A percentile compares a stretch with the other conserved stretches of the same genome.
Conservation (phyloP, 1,140 invertebrate genomes). For the Rhyzopertha dominica region DNA sequence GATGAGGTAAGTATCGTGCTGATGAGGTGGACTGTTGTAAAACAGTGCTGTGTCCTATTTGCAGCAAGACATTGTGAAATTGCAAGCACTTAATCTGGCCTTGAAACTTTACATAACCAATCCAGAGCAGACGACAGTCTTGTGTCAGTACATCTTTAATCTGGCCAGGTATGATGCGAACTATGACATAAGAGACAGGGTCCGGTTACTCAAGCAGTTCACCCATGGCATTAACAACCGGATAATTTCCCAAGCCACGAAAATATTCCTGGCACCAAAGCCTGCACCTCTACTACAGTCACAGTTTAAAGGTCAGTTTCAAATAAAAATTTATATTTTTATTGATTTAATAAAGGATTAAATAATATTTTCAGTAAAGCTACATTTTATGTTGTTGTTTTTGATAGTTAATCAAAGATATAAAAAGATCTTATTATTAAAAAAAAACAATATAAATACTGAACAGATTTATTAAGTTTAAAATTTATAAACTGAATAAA, state of each 20-base stretch:
- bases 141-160: slow-evolving; percentile 94
- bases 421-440: too few species aligned
- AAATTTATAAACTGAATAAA: too few species aligned
- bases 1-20: slow-evolving; percentile 63
- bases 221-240: slow-evolving; percentile 60
- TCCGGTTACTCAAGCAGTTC: slow-evolving; percentile 78
- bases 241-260: slow-evolving; percentile 68
- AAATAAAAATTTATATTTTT: slow-evolving; percentile 3
- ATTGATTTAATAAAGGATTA: too few species aligned
- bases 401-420: too few species aligned
- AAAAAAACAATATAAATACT: too few species aligned
- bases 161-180: slow-evolving; percentile 96
- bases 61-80: slow-evolving; percentile 90
- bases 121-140: slow-evolving; percentile 74
- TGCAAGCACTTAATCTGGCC: slow-evolving; percentile 93
- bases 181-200: slow-evolving; percentile 95
- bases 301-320: slow-evolving; percentile 56
- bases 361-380: too few species aligned
- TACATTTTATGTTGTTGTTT: too few species aligned
- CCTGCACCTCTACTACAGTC: slow-evolving; percentile 74
- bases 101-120: slow-evolving; percentile 91
- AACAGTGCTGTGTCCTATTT: slow-evolving; percentile 21
- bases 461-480: too few species aligned
- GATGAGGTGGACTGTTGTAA: slow-evolving; percentile 3
- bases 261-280: slow-evolving; percentile 87